Evolutionary conservation across 2,888 invertebrate genomes (phyloP), one percentile per base, ranked within the genome.

Genomic region (Cantharis rustica): DNA sequence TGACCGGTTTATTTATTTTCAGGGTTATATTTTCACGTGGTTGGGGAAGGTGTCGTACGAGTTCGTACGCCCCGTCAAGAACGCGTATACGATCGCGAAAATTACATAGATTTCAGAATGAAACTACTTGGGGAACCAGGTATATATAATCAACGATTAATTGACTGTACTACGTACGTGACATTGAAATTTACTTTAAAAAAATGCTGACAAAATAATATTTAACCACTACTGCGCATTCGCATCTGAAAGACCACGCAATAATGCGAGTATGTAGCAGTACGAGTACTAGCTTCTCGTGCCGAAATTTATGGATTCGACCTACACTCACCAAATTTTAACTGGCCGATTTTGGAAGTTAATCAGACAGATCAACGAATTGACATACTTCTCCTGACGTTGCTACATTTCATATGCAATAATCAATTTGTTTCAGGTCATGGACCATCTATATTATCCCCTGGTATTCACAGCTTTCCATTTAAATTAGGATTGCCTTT

Each of bases 101-200:
- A 96, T 87, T 97, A 97, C 86, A 97, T 97, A 84, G 97, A 98
- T 89, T 98, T 97, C 88, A 91, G 97, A 81, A 97, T 97, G 96
- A 91, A 96, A 82, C 90, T 97, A 26, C 91, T 97, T 15, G 97
- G 97, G 68, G 97, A 97, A 90, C 93, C 95, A 89, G 95, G 93
- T 92, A 89, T 87, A 79, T 73, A 64, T 16, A 70, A 70, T 11
- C 0, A 61, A 61, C 16, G 10, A 15, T 15, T 16, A 61, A n/a
- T 61, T 23, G 7, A 9, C 23, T 23, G 23, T 20, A 20, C 5
- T 20, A 5, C 20, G 20, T 20, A 23, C 23, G 1, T 23, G 0
- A 23, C 7, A 9, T 9, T 23, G 0, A 23, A 23, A 23, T 23
- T 1, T 9, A 7, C 1, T 9, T 23, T 23, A 23, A 0, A 23